Conservation (phyloP, 23 tunicate species). For the Styela clava region DNA sequence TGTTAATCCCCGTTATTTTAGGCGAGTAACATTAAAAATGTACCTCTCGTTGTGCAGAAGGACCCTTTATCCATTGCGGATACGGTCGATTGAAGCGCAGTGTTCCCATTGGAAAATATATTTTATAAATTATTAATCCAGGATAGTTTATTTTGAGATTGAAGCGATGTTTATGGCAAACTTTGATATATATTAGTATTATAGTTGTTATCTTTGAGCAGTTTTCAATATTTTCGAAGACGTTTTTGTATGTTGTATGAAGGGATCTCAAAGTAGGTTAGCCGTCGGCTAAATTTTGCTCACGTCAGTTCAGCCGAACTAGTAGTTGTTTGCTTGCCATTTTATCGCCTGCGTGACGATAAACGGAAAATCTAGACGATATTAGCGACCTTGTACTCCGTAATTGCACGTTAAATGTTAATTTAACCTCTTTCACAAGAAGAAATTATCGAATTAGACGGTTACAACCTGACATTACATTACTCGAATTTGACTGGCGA, state of each 20-base stretch:
- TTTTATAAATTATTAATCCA: too few relatives aligned
- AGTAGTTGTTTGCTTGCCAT: slow-evolving; percentile 9
- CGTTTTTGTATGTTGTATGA: too few relatives aligned
- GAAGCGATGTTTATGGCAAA: too few relatives aligned
- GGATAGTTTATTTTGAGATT: too few relatives aligned
- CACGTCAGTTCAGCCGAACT: neutral
- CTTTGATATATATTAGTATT: too few relatives aligned
- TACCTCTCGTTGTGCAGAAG: neutral
- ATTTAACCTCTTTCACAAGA: neutral
- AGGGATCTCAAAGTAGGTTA: neutral
- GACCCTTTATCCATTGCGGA: neutral
- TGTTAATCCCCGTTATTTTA: neutral
- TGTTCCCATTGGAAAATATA: too few relatives aligned
- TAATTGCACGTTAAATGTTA: slow-evolving; percentile 1
- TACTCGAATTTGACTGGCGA: too few relatives aligned
- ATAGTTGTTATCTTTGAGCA: too few relatives aligned
- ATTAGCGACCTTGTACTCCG: neutral
- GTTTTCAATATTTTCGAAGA: too few relatives aligned
- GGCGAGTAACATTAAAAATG: neutral
- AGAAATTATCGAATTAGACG: neutral
- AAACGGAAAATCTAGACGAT: neutral
- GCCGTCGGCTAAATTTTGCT: neutral
- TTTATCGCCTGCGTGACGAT: neutral
- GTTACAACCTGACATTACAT: neutral
- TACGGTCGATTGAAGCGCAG: neutral